Base-by-base conservation (phyloP, 2,888 invertebrate species). In the Micropterix aruncella region DNA sequence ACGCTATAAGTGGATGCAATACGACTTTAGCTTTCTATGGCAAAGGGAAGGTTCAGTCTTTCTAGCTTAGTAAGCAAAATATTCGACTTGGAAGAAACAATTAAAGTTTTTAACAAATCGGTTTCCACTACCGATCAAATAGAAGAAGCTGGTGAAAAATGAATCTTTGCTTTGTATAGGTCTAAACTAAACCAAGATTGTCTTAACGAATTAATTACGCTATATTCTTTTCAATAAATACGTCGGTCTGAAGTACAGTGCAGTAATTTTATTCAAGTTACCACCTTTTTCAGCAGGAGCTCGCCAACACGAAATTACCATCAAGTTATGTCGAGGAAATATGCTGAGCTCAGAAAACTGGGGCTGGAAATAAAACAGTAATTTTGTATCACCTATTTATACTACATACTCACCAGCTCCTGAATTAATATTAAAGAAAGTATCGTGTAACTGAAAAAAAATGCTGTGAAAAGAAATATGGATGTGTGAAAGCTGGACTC, bases 201-300 rank as follows among this genome's bases (percentile, higher is more conserved):
- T 38, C 38, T 38, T 4, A 38, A 38, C 38, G 38, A 38, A 16
- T 38, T 38, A 43, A n/a, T n/a, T n/a, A n/a, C 44, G 41, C 43
- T 45, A 41, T 36, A 41, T 47, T 18, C 41, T 38, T 18, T 45
- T 47, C 38, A 44, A 48, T 38, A 43, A 44, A 46, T 43, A 44
- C 19, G 48, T 46, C 44, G 43, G 44, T 38, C 46, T 42, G 42
- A 43, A 12, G 41, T 44, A 19, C 43, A 48, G 43, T 44, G 37
- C 46, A 41, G 46, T 46, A 40, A 42, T 46, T 40, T 48, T 47
- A 43, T 47, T 38, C 43, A 47, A 48, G 43, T 44, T 48, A 42
- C 46, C 46, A n/a, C 40, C 46, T 38, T 46, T 17, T 37, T 46
- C 44, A 37, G 42, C 16, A 15, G 38, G 40, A 45, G 46, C 48